Base-by-base conservation (phyloP, 2,888 invertebrate genomes). In the Oscheius onirici region DNA sequence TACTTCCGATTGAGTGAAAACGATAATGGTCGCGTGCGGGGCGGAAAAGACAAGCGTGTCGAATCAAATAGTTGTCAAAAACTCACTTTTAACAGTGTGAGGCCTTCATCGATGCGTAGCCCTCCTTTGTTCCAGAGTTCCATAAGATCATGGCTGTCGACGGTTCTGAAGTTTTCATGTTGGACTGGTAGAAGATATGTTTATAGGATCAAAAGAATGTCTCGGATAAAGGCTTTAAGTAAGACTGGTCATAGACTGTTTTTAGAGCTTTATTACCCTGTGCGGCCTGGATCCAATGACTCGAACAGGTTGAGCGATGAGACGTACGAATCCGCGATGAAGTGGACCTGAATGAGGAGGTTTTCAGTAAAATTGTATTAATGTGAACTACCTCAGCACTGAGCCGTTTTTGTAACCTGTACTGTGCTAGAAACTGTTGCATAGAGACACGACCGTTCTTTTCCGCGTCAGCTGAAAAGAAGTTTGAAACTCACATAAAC, bases 291-390 rank as follows among this genome's bases (percentile, higher is more conserved):
- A 69, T 82, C 82, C 24, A 81, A 63, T 2, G 73, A 57, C 43
- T 82, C 80, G 55, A 82, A 79, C 46, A 82, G 71, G 51, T 82
- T 82, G 57, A 80, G 58, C 8, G 79, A 71, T 41, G 77, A 74
- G 51, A 79, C 79, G 74, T 77, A 80, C 1, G 80, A 74, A 68
- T 82, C 82, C 34, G 79, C 82, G 52, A 80, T 80, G 63, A 80
- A 80, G 57, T 82, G 82, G 22, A 80, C 78, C 75, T 79, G 69
- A 20, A 51, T 43, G 20, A 26, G 63, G 20, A 13, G 22, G 20
- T 63, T 49, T 60, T 20, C 49, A 20, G 49, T 26, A 26, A 11
- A 28, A 58, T 20, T 41, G 20, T 58, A 20, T 28, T n/a, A 41
- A 58, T 15, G 22, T 40, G 10, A 46, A 71, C 52, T 52, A 78